A percentile compares a stretch with the other conserved stretches of the same genome.
These are phyloP conservation scores for Corvus moneduloides DNA, from an alignment of 2,113 vertebrate genomes.

Conservation along the genomic window DNA sequence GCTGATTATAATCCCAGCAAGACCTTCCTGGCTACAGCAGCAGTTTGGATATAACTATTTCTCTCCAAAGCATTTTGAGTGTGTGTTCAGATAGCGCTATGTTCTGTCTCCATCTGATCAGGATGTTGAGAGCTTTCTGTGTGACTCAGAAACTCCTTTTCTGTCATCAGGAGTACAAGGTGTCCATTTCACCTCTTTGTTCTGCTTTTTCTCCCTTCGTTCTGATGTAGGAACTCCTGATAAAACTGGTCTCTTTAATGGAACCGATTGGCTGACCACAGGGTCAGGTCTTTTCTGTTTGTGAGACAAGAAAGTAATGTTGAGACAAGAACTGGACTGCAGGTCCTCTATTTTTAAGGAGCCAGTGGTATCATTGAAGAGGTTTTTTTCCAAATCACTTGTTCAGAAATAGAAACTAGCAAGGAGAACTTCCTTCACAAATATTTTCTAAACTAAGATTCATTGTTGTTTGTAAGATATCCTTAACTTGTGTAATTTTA, in stretches of 20 bases:
- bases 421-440: neutral
- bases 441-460: neutral
- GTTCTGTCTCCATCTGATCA: neutral
- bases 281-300: neutral
- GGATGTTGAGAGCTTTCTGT: neutral
- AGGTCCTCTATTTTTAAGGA: neutral
- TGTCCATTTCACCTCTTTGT: neutral
- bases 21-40: neutral
- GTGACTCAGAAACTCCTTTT: neutral
- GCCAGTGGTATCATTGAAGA: neutral
- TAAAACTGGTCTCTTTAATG: neutral
- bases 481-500: neutral
- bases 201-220: neutral
- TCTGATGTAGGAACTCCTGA: neutral
- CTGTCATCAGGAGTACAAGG: neutral
- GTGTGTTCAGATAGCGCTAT: neutral
- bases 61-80: neutral
- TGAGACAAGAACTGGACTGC: neutral
- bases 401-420: neutral
- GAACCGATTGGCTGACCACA: neutral
- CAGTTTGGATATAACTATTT: neutral
- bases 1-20: constrained; percentile 25
- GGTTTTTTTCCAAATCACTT: neutral
- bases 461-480: neutral
- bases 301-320: neutral